Conservation (phyloP, 2,888 invertebrate genomes). For the Acanthosoma haemorrhoidale region DNA sequence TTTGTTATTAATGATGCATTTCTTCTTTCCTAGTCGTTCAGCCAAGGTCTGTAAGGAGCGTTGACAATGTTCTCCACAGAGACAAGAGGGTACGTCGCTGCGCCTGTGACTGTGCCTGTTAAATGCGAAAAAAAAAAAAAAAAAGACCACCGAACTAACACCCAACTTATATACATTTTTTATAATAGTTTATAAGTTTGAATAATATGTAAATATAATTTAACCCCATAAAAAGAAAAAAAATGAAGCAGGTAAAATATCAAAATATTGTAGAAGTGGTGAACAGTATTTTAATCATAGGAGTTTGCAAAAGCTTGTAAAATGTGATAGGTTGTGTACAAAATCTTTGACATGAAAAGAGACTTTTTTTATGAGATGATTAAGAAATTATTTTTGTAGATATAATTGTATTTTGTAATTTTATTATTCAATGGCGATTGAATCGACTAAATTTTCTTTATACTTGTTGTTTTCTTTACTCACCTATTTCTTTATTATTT, state of each 20-base stretch:
- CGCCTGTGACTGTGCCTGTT: constrained; percentile 63
- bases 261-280: constrained; percentile 10
- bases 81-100: constrained; percentile 68
- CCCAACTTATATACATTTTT: neutral
- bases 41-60: constrained; percentile 68
- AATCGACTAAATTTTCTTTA: constrained; percentile 1
- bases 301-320: neutral
- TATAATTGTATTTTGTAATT: constrained; percentile 22
- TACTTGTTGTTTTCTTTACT: neutral
- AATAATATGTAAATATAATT: constrained; percentile 23
- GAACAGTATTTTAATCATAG: constrained; percentile 2
- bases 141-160: neutral
- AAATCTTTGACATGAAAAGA: neutral
- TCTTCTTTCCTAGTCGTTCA: constrained; percentile 63
- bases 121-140: constrained; percentile 1
- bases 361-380: constrained; percentile 7
- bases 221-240: constrained; percentile 13
- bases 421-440: constrained; percentile 16
- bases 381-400: constrained; percentile 26
- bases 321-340: neutral
- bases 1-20: neutral
- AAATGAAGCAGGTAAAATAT: constrained; percentile 10
- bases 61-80: constrained; percentile 51
- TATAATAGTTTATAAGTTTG: neutral
- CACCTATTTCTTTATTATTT: neutral